A percentile compares a stretch with the other conserved stretches of the same genome.
phyloP scores from a whole-genome alignment of 2,797 vertebrate species.

The Merluccius polli region DNA sequence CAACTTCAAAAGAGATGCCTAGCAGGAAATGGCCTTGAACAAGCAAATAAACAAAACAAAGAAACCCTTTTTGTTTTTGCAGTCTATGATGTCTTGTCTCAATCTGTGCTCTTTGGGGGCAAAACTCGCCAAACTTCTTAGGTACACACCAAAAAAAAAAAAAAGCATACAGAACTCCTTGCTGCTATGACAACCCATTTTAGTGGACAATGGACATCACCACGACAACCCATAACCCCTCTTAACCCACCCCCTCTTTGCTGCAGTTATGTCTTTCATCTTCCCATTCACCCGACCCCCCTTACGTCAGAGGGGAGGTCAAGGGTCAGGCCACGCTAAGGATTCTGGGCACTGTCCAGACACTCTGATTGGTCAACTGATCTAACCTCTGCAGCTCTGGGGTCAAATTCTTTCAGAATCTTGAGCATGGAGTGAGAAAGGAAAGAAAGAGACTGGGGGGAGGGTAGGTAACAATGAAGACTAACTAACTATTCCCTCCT shows the following conservation, averaged over 20 bases:
- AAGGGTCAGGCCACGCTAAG: constrained; percentile 75
- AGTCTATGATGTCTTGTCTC: constrained; percentile 63
- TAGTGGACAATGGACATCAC: constrained; percentile 77
- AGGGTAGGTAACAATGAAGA: constrained; percentile 73
- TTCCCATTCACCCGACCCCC: constrained; percentile 77
- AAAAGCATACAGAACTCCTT: constrained; percentile 77
- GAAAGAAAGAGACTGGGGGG: constrained; percentile 61
- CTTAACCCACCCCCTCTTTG: constrained; percentile 76
- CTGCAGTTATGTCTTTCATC: constrained; percentile 77
- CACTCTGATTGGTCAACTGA: constrained; percentile 78
- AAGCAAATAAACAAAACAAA: constrained; percentile 59
- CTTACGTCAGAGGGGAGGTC: constrained; percentile 73
- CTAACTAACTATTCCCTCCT: constrained; percentile 73
- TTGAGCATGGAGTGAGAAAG: constrained; percentile 68
- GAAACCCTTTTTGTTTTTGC: constrained; percentile 36
- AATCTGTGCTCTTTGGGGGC: constrained; percentile 62
- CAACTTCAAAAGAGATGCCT: constrained; percentile 54
- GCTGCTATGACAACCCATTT: constrained; percentile 77
- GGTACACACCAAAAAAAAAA: constrained; percentile 52
- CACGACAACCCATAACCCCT: constrained; percentile 81
- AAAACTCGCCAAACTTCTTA: constrained; percentile 73
- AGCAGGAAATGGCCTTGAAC: constrained; percentile 48
- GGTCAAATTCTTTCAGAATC: constrained; percentile 83
- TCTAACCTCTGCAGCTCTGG: constrained; percentile 71
- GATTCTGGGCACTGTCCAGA: constrained; percentile 77